These are phyloP conservation scores for Andrena flavipes DNA, from an alignment of 2,888 invertebrate genomes.

Conservation along the genomic window DNA sequence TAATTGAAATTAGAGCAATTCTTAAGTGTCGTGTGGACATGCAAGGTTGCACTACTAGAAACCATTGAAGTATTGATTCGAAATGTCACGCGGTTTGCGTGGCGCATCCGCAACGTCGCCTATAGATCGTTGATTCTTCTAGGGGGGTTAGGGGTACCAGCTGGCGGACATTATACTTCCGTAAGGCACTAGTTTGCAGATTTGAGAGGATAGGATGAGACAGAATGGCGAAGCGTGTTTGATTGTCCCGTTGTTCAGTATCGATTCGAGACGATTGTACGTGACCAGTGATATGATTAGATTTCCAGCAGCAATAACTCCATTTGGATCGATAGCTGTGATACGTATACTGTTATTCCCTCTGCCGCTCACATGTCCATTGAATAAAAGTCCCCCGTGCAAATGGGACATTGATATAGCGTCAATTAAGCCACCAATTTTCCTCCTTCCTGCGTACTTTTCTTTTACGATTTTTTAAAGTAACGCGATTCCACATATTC, in stretches of 20 bases:
- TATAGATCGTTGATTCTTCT: conserved; percentile 45
- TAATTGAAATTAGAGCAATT: background rate
- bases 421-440: background rate
- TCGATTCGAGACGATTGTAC: conserved; percentile 70
- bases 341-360: conserved; percentile 53
- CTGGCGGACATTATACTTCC: conserved; percentile 48
- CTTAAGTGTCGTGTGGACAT: background rate
- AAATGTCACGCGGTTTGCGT: background rate
- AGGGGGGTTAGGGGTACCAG: conserved; percentile 26
- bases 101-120: background rate
- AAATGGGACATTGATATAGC: conserved; percentile 40
- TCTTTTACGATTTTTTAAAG: background rate
- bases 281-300: conserved; percentile 70
- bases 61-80: conserved; percentile 22
- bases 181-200: conserved; percentile 53
- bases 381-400: conserved; percentile 24
- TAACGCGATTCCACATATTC: background rate
- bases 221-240: conserved; percentile 63
- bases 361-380: conserved; percentile 14
- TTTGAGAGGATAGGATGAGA: conserved; percentile 52
- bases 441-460: background rate
- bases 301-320: conserved; percentile 65
- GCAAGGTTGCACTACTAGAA: background rate
- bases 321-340: conserved; percentile 64
- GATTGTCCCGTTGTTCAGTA: conserved; percentile 72